Percentiles rank a stretch among this genome's conserved stretches.
These are phyloP conservation scores for Chloroclysta siterata DNA, from an alignment of 2,888 invertebrate genomes.

Conservation along the genomic window DNA sequence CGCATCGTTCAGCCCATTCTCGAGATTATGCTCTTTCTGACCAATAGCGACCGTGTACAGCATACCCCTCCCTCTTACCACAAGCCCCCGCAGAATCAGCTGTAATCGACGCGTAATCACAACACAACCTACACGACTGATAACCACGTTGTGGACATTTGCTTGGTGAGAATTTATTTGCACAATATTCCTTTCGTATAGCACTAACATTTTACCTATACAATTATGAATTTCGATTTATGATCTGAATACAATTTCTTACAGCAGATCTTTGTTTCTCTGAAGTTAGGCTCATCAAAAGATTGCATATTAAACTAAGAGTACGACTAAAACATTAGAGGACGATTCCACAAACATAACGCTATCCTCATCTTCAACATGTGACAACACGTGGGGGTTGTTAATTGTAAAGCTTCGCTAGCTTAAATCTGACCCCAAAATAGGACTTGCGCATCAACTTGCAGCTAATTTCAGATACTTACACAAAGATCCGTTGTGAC, in stretches of 20 bases:
- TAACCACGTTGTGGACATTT: constrained; percentile 51
- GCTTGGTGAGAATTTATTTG: constrained; percentile 30
- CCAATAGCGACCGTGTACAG: constrained; percentile 51
- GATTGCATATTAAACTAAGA: too few relatives aligned
- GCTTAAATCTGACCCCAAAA: too few relatives aligned
- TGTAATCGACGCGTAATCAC: constrained; percentile 59
- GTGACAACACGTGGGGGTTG: too few relatives aligned
- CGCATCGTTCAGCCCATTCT: constrained; percentile 61
- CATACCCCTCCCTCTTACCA: constrained; percentile 32
- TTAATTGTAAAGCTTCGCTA: too few relatives aligned
- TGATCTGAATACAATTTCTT: background rate
- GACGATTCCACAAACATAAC: too few relatives aligned
- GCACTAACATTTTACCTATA: background rate
- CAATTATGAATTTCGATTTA: background rate
- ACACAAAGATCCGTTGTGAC: too few relatives aligned
- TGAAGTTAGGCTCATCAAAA: too few relatives aligned
- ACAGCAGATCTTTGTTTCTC: too few relatives aligned
- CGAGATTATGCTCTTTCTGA: constrained; percentile 54
- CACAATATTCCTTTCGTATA: constrained; percentile 19
- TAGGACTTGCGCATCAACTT: too few relatives aligned
- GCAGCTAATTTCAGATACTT: too few relatives aligned
- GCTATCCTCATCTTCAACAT: too few relatives aligned
- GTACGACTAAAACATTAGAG: too few relatives aligned
- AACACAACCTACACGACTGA: constrained; percentile 59
- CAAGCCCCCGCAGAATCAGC: constrained; percentile 53